Evolutionary conservation across 2,113 vertebrate genomes (phyloP).

Genomic region (Parotia lawesii): DNA sequence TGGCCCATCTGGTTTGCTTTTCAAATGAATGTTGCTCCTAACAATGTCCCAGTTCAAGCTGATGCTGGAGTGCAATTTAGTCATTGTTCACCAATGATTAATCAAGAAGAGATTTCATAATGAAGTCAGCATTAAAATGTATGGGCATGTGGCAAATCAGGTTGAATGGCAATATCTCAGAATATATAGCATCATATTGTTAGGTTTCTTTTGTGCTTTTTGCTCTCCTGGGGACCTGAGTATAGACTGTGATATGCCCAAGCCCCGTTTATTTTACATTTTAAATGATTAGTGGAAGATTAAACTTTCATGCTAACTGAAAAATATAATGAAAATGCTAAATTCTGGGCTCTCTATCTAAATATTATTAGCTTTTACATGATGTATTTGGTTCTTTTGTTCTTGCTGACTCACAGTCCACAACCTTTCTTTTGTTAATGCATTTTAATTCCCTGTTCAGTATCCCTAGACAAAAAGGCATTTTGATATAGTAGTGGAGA

Average conservation of each 20-base stretch:
- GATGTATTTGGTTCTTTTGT: constrained; percentile 44
- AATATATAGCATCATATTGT: constrained; percentile 60
- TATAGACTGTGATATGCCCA: constrained; percentile 15
- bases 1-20: constrained; percentile 50
- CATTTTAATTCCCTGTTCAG: constrained; percentile 43
- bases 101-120: constrained; percentile 40
- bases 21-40: constrained; percentile 20
- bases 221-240: constrained; percentile 32
- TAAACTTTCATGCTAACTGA: constrained; percentile 57
- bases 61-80: constrained; percentile 15
- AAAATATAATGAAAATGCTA: constrained; percentile 60
- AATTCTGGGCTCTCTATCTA: constrained; percentile 38
- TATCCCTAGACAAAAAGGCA: constrained; percentile 1
- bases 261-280: constrained; percentile 50
- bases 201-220: constrained; percentile 51
- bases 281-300: constrained; percentile 56
- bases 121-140: constrained; percentile 48
- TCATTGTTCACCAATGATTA: constrained; percentile 35
- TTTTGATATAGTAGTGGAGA: background rate
- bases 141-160: constrained; percentile 44
- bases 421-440: constrained; percentile 35
- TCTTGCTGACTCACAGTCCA: constrained; percentile 56
- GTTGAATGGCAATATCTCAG: constrained; percentile 41
- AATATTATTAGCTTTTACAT: constrained; percentile 62
- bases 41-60: constrained; percentile 40